These are phyloP conservation scores for Mohoua ochrocephala DNA, from an alignment of 2,113 vertebrate species.

Conservation along the genomic window DNA sequence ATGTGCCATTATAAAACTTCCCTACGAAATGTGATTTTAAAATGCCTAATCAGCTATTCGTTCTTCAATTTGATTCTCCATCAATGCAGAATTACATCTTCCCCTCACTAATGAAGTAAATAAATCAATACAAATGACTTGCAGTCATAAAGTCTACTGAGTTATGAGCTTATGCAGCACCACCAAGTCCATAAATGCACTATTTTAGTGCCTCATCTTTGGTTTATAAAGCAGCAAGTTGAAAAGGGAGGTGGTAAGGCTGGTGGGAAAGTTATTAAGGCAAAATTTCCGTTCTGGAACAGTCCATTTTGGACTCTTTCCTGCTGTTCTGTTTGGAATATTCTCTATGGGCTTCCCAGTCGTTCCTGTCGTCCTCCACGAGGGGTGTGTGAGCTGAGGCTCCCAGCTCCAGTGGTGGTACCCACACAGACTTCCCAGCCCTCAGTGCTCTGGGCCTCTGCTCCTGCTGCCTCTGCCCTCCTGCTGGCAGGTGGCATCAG, in stretches of 20 bases:
- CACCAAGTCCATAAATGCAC: not conserved
- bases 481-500: not conserved
- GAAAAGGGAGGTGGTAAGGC: not conserved
- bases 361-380: fast-evolving
- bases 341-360: not conserved
- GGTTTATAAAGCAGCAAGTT: not conserved
- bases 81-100: slow-evolving; percentile 21
- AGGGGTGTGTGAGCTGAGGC: not conserved
- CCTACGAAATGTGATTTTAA: not conserved
- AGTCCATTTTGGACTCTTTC: not conserved
- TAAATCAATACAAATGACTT: slow-evolving; percentile 22
- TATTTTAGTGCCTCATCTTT: not conserved
- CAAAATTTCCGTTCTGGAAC: not conserved
- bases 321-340: not conserved
- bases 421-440: fast-evolving
- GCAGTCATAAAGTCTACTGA: not conserved
- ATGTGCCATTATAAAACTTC: not conserved
- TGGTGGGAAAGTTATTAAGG: not conserved
- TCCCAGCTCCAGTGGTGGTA: not conserved
- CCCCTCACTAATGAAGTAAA: not conserved
- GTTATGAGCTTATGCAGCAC: not conserved
- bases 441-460: not conserved
- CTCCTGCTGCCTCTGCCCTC: not conserved
- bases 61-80: not conserved
- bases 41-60: not conserved